Percentiles rank a stretch among this genome's conserved stretches.
Evolutionary conservation across 2,888 invertebrate genomes (phyloP).

Genomic region (Agrilus biguttatus): DNA sequence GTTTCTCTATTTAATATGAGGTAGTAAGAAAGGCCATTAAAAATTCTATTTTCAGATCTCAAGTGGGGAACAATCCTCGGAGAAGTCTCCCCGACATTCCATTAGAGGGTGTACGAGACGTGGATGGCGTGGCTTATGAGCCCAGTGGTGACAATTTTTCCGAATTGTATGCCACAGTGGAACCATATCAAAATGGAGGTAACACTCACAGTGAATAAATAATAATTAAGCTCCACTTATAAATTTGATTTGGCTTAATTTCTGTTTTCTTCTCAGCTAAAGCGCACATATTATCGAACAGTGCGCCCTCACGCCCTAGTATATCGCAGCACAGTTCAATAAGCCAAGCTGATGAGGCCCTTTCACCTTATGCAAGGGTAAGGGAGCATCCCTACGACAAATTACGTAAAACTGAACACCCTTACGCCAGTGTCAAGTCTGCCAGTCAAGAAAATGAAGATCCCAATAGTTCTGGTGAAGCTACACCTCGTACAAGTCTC

Average conservation of each 20-base stretch:
- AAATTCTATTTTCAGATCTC: constrained; percentile 21
- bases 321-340: constrained; percentile 46
- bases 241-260: not conserved
- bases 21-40: not conserved
- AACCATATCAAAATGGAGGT: constrained; percentile 25
- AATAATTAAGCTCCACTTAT: not conserved
- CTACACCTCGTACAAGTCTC: constrained; percentile 8
- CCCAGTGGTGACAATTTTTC: constrained; percentile 58
- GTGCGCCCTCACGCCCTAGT: constrained; percentile 33
- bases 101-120: constrained; percentile 33
- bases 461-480: constrained; percentile 14
- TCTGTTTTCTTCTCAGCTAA: constrained; percentile 15
- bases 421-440: constrained; percentile 58
- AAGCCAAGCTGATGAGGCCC: constrained; percentile 34
- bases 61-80: constrained; percentile 42
- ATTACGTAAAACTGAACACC: constrained; percentile 40
- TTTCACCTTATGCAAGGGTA: constrained; percentile 50
- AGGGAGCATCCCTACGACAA: constrained; percentile 45
- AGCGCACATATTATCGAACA: constrained; percentile 22
- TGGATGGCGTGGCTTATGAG: constrained; percentile 23
- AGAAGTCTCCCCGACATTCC: constrained; percentile 78
- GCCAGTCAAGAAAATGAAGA: constrained; percentile 16
- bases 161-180: constrained; percentile 73
- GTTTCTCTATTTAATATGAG: too few species aligned
- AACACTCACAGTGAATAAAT: not conserved